A percentile compares a stretch with the other conserved stretches of the same genome.
These are phyloP conservation scores for Cheilosia scutellata DNA, from an alignment of 2,888 invertebrate genomes.

Conservation along the genomic window DNA sequence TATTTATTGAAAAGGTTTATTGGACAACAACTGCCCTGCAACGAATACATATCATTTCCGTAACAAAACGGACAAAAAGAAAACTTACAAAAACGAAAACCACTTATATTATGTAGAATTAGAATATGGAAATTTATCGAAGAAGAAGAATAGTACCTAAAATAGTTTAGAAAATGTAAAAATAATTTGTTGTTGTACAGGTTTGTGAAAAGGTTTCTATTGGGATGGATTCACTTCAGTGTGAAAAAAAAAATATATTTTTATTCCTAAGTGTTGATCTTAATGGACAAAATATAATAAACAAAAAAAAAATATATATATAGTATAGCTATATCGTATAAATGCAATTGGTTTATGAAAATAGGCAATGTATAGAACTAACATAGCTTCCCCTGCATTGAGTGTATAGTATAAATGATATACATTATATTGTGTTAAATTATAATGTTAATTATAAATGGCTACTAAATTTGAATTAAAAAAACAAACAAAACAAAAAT, in stretches of 20 bases:
- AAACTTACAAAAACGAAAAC: not conserved
- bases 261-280: conserved; percentile 53
- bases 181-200: conserved; percentile 43
- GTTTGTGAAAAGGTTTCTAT: conserved; percentile 41
- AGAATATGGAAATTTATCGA: conserved; percentile 50
- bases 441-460: conserved; percentile 53
- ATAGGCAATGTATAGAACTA: conserved; percentile 12
- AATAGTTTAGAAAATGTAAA: conserved; percentile 30
- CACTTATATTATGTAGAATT: conserved; percentile 10
- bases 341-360: conserved; percentile 25
- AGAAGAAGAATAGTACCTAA: conserved; percentile 12
- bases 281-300: not conserved
- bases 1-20: conserved; percentile 33
- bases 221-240: conserved; percentile 22
- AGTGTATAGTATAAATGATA: conserved; percentile 15
- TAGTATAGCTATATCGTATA: not conserved
- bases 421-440: conserved; percentile 24
- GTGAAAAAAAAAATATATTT: conserved; percentile 3
- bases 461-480: conserved; percentile 50
- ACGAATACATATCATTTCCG: conserved; percentile 83
- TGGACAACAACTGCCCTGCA: conserved; percentile 78
- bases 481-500: conserved; percentile 18
- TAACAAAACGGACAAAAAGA: not conserved
- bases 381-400: not conserved
- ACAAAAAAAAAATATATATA: not conserved